These are phyloP conservation scores for Caiman crocodilus DNA, from an alignment of 2,797 vertebrate species.

Conservation along the genomic window DNA sequence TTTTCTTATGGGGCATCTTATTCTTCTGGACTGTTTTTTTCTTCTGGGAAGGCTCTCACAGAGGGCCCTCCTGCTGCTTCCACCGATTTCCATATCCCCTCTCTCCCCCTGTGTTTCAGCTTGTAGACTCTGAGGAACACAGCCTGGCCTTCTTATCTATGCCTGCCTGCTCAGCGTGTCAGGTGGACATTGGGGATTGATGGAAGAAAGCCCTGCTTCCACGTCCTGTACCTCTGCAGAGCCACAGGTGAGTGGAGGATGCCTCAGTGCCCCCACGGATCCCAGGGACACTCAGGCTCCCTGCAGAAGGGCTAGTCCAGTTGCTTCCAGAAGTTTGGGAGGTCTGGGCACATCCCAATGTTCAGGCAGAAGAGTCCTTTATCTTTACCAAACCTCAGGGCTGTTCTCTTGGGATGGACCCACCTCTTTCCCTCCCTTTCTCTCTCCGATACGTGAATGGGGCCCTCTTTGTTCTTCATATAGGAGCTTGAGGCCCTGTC, in stretches of 20 bases:
- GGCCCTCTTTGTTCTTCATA: background rate
- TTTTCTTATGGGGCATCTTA: background rate
- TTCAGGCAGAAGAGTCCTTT: background rate
- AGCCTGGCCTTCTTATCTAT: background rate
- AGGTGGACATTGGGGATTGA: background rate
- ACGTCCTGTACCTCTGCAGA: background rate
- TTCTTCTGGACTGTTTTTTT: background rate
- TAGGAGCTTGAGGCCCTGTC: background rate
- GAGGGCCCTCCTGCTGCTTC: background rate
- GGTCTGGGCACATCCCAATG: background rate
- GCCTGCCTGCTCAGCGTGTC: background rate
- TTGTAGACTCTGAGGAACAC: background rate
- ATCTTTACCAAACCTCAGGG: background rate
- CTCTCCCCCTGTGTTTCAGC: background rate
- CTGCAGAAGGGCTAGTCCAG: background rate
- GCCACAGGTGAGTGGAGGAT: background rate
- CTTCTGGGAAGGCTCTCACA: background rate
- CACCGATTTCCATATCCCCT: background rate
- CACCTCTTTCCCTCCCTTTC: background rate
- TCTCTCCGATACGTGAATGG: background rate
- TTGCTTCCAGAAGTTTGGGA: background rate
- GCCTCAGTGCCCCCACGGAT: background rate
- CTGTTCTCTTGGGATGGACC: background rate
- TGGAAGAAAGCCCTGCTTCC: background rate
- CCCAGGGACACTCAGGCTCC: background rate